Percentiles rank a stretch among this genome's conserved stretches.
Conservation (phyloP, 2,888 invertebrate genomes). For the Drosophila setosimentum region DNA sequence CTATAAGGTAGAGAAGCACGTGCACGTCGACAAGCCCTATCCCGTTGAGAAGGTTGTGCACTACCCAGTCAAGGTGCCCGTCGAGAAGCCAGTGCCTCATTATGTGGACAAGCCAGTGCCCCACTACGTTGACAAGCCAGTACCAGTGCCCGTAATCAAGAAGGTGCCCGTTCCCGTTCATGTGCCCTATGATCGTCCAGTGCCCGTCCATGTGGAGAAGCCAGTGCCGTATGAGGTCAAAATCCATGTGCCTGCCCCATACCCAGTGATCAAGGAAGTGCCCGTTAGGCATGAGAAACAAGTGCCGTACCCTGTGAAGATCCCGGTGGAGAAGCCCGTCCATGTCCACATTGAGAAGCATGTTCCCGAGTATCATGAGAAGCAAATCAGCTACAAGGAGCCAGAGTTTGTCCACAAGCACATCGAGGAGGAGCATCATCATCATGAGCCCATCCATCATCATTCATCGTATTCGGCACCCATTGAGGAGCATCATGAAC, state of each 20-base stretch:
- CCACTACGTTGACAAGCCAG: slow-evolving; percentile 87
- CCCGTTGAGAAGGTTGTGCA: slow-evolving; percentile 91
- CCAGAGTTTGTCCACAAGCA: slow-evolving; percentile 88
- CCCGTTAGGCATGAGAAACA: slow-evolving; percentile 89
- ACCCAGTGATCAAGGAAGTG: slow-evolving; percentile 89
- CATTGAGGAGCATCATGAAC: slow-evolving; percentile 69
- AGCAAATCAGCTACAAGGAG: slow-evolving; percentile 90
- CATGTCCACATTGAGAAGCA: slow-evolving; percentile 92
- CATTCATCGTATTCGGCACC: slow-evolving; percentile 67
- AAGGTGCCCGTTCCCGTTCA: slow-evolving; percentile 89
- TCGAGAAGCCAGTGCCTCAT: slow-evolving; percentile 89
- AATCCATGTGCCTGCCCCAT: slow-evolving; percentile 89
- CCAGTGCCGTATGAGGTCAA: slow-evolving; percentile 91
- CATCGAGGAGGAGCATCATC: slow-evolving; percentile 80
- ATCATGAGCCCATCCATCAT: slow-evolving; percentile 73
- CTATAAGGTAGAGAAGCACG: slow-evolving; percentile 90
- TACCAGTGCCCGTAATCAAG: slow-evolving; percentile 88
- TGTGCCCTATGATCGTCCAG: slow-evolving; percentile 87
- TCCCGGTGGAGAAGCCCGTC: slow-evolving; percentile 89
- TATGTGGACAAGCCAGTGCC: slow-evolving; percentile 88
- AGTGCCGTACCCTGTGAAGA: slow-evolving; percentile 90
- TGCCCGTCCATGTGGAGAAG: slow-evolving; percentile 90
- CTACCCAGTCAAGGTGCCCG: slow-evolving; percentile 90
- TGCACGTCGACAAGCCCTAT: slow-evolving; percentile 90
- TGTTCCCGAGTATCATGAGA: slow-evolving; percentile 87